Conservation (phyloP, 2,113 vertebrate species). For the Bucco capensis region DNA sequence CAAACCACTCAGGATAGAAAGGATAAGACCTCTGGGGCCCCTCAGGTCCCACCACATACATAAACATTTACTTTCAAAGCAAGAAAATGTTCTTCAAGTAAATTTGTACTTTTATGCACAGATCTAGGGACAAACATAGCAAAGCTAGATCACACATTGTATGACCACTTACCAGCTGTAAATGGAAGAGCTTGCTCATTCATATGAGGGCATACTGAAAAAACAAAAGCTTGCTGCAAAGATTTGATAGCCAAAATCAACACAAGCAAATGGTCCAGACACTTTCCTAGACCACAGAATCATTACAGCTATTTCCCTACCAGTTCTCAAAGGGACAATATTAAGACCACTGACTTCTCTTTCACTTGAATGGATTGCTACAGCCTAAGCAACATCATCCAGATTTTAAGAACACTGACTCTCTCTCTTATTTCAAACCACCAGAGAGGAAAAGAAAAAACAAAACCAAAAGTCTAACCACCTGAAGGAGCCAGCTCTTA, state of each 20-base stretch:
- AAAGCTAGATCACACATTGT: background rate
- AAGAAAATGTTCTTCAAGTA: background rate
- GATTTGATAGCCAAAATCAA: background rate
- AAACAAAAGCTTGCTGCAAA: background rate
- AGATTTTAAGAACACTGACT: background rate
- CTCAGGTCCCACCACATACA: background rate
- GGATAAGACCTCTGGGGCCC: background rate
- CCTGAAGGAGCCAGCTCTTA: background rate
- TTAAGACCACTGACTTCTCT: background rate
- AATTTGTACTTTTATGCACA: background rate
- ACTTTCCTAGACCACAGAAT: background rate
- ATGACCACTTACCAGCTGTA: background rate
- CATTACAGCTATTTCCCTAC: background rate
- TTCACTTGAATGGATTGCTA: background rate
- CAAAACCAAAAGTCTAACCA: background rate
- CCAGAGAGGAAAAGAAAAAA: background rate
- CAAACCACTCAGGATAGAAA: background rate
- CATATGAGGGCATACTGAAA: background rate
- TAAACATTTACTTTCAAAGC: background rate
- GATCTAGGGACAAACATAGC: background rate
- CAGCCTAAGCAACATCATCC: background rate
- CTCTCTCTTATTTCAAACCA: background rate
- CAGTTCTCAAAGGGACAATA: fast-evolving
- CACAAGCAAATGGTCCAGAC: background rate
- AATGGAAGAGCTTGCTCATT: background rate